These are phyloP conservation scores for Epicampocera succincta DNA, from an alignment of 2,888 invertebrate genomes.

Conservation along the genomic window DNA sequence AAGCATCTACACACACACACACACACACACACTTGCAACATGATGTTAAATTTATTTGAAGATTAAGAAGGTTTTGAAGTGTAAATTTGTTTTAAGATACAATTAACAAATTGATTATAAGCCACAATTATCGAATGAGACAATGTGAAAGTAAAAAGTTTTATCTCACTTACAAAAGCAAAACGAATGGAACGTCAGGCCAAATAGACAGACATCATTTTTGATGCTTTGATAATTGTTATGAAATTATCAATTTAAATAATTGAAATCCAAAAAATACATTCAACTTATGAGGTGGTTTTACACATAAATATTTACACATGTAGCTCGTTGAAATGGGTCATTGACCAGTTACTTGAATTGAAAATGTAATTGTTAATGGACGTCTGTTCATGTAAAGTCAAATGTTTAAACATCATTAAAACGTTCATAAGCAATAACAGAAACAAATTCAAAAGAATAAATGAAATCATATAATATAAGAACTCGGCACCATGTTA, in stretches of 20 bases:
- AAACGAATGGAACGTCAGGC: neutral
- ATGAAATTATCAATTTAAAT: constrained; percentile 52
- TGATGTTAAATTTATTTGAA: constrained; percentile 62
- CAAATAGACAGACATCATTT: constrained; percentile 37
- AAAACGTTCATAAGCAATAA: constrained; percentile 23
- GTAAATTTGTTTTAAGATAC: constrained; percentile 68
- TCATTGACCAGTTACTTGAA: constrained; percentile 45
- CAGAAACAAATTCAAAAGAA: constrained; percentile 5
- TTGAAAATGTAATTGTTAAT: constrained; percentile 47
- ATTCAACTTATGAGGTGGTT: constrained; percentile 48
- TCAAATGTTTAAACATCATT: constrained; percentile 17
- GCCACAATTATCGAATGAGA: constrained; percentile 40
- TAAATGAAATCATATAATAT: constrained; percentile 25
- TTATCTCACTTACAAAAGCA: no score
- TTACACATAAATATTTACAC: neutral
- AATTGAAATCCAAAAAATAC: constrained; percentile 50
- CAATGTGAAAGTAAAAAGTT: constrained; percentile 16
- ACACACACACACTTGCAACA: constrained; percentile 4
- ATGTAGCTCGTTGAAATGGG: constrained; percentile 31
- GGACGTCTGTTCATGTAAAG: constrained; percentile 5
- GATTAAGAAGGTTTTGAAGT: constrained; percentile 70
- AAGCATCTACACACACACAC: neutral
- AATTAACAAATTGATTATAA: constrained; percentile 69
- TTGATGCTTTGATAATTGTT: constrained; percentile 28
- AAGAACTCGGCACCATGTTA: constrained; percentile 36